Conservation (phyloP, 1,140 invertebrate species). For the Macrosteles quadrilineatus region DNA sequence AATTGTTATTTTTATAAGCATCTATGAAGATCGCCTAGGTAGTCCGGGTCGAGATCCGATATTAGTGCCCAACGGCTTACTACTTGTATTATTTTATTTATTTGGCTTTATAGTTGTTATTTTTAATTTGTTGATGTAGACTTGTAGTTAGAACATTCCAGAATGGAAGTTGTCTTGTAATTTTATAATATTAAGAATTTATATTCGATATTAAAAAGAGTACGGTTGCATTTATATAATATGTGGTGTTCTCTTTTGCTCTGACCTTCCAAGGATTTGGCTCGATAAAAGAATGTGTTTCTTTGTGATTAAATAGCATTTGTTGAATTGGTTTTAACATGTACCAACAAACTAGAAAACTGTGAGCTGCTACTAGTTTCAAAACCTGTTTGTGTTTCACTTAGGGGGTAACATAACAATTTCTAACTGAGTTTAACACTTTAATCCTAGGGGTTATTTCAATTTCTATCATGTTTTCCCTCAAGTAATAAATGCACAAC, state of each 20-base stretch:
- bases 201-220: slow-evolving; percentile 7
- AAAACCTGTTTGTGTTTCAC: no score
- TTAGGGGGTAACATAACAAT: no score
- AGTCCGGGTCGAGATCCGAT: neutral
- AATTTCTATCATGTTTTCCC: no score
- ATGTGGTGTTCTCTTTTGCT: neutral
- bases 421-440: no score
- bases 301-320: no score
- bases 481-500: no score
- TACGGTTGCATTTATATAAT: neutral
- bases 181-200: slow-evolving; percentile 22
- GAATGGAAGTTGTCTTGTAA: slow-evolving; percentile 19
- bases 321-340: no score
- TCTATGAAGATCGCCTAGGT: neutral
- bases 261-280: no score
- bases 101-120: slow-evolving; percentile 8
- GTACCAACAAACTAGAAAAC: no score
- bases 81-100: slow-evolving; percentile 12
- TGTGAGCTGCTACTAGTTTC: no score
- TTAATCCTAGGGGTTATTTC: no score
- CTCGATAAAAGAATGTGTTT: no score
- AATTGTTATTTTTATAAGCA: slow-evolving; percentile 45
- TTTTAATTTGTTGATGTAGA: slow-evolving; percentile 10
- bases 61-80: neutral
- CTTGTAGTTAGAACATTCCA: slow-evolving; percentile 12